Conservation (phyloP, 2,113 vertebrate species). For the Piprites chloris region DNA sequence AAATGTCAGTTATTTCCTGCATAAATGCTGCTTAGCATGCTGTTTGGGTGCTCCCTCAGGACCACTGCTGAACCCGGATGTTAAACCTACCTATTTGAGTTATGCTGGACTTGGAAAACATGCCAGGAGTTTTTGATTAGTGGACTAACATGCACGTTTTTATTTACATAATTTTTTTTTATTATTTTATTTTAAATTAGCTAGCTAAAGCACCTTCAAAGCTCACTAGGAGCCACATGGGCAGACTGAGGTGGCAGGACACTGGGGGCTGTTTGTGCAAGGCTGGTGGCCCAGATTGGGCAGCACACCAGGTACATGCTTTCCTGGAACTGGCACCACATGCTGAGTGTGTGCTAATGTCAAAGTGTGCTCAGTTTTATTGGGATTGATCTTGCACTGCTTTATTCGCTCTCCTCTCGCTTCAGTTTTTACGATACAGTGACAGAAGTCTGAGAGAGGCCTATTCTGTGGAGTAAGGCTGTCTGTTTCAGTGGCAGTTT, state of each 20-base stretch:
- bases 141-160: neutral
- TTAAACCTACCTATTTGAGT: neutral
- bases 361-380: rapidly evolving
- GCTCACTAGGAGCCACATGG: rapidly evolving
- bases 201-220: neutral
- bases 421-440: neutral
- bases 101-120: neutral
- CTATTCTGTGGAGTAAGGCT: neutral
- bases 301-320: neutral
- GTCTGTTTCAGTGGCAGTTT: neutral
- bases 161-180: too few species aligned
- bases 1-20: neutral
- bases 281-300: neutral
- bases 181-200: too few species aligned
- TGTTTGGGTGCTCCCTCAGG: neutral
- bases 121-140: neutral
- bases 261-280: neutral
- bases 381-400: neutral
- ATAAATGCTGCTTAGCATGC: neutral
- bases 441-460: neutral
- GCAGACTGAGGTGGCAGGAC: neutral
- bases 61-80: rapidly evolving
- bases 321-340: neutral
- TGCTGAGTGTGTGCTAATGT: neutral
- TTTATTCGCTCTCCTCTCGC: neutral